A percentile compares a stretch with the other conserved stretches of the same genome.
phyloP scores from a whole-genome alignment of 2,797 vertebrate genomes.

The Bucorvus abyssinicus region DNA sequence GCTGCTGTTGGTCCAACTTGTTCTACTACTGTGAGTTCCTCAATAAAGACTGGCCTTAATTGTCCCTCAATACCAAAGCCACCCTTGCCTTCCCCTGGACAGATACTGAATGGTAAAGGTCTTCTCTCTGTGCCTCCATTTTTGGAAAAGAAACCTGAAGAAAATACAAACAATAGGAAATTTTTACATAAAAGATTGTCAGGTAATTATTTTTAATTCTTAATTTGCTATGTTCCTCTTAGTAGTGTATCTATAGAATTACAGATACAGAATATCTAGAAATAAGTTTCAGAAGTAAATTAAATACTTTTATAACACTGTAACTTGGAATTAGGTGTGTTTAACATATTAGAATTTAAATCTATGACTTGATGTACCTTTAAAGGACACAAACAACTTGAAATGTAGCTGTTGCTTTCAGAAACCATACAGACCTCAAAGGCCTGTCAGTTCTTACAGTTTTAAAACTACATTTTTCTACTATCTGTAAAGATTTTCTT shows the following conservation, averaged over 20 bases:
- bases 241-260: not conserved
- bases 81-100: slow-evolving; percentile 92
- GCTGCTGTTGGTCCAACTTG: slow-evolving; percentile 85
- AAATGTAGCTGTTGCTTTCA: not conserved
- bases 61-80: slow-evolving; percentile 99
- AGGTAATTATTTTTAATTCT: slow-evolving; percentile 77
- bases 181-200: slow-evolving; percentile 93
- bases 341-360: not conserved
- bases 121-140: slow-evolving; percentile 84
- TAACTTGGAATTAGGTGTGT: not conserved
- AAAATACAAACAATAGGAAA: slow-evolving; percentile 90
- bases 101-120: slow-evolving; percentile 97
- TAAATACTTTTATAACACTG: not conserved
- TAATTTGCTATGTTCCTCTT: not conserved
- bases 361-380: not conserved
- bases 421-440: not conserved
- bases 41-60: slow-evolving; percentile 99
- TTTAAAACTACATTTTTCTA: not conserved
- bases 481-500: not conserved
- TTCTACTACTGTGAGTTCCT: slow-evolving; percentile 84
- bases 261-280: not conserved
- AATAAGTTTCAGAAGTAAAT: not conserved
- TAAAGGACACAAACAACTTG: not conserved
- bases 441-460: not conserved
- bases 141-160: slow-evolving; percentile 86